These are phyloP conservation scores for Cynocephalus volans DNA, from an alignment of 2,113 vertebrate species.

Conservation along the genomic window DNA sequence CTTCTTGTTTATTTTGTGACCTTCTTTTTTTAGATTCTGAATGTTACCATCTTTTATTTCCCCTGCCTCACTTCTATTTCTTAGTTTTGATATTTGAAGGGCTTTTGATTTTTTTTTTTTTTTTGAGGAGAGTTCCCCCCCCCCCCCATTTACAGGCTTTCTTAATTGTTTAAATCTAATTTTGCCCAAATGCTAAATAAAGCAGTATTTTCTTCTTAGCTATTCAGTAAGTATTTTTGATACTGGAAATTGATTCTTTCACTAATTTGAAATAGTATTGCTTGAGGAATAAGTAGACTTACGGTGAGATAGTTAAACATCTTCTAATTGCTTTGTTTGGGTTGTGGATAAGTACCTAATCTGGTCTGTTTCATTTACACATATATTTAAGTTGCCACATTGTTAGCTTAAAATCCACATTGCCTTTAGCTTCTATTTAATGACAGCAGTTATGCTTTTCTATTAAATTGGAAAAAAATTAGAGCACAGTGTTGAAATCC, in stretches of 20 bases:
- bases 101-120: constrained; percentile 16
- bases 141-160: not conserved
- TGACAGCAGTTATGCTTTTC: not conserved
- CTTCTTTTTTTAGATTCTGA: not conserved
- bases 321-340: constrained; percentile 43
- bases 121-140: no score
- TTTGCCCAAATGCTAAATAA: constrained; percentile 42
- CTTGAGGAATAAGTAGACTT: constrained; percentile 59
- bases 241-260: not conserved
- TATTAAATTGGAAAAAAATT: constrained; percentile 60
- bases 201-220: not conserved
- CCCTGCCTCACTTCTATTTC: not conserved
- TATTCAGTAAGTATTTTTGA: constrained; percentile 42
- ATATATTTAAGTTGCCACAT: constrained; percentile 41
- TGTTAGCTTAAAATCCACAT: constrained; percentile 54
- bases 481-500: not conserved
- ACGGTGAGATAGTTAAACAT: constrained; percentile 17
- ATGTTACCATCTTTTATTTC: constrained; percentile 12
- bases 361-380: constrained; percentile 55
- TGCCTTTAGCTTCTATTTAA: constrained; percentile 9
- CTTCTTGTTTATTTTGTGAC: constrained; percentile 11
- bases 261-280: constrained; percentile 36
- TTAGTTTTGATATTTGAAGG: constrained; percentile 23
- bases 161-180: constrained; percentile 41
- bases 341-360: constrained; percentile 5